Evolutionary conservation across 2,888 invertebrate species (phyloP), one percentile per base, ranked within the genome.

Genomic region (Bimastos eiseni): DNA sequence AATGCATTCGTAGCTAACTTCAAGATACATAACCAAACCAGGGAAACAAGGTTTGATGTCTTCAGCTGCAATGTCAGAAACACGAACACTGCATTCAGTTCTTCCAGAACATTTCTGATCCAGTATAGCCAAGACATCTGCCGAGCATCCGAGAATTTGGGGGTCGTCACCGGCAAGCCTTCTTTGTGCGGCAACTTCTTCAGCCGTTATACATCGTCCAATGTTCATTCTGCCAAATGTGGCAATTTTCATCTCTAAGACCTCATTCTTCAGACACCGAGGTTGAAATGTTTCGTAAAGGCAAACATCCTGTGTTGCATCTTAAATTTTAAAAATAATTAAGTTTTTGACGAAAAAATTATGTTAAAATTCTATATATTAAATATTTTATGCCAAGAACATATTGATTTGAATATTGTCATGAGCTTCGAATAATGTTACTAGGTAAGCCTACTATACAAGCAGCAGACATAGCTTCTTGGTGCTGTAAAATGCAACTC

Each of bases 21-120:
- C 89, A 6, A 90, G 90, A 37, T 90, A 90, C 34, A 49, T 41
- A 49, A 70, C 41, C 30, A 90, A 41, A 34, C 70, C 83, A 41
- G 21, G 37, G 30, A 83, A 37, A 34, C 90, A 90, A 70, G 89
- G 49, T 44, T 41, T 89, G 33, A 88, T 37, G 30, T 70, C 24
- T 41, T 41, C 37, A 34, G 37, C n/a, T 21, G 17, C 83, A 33
- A 33, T 36, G n/a, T 90, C 89, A 49, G 33, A 36, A 70, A 36
- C 38, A 19, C 41, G 37, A 24, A 90, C 55, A n/a, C 55, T 70
- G 89, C 90, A 90, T 34, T 83, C 44, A 11, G 89, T 36, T 34
- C 36, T 70, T 44, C 89, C 89, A 0, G 90, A 89, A 90, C 91
- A 91, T 44, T 91, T 90, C n/a, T 44, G 2, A n/a, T 90, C 86